Evolutionary conservation across 2,888 invertebrate species (phyloP), one percentile per base, ranked within the genome.

Genomic region (Athalia cordata): DNA sequence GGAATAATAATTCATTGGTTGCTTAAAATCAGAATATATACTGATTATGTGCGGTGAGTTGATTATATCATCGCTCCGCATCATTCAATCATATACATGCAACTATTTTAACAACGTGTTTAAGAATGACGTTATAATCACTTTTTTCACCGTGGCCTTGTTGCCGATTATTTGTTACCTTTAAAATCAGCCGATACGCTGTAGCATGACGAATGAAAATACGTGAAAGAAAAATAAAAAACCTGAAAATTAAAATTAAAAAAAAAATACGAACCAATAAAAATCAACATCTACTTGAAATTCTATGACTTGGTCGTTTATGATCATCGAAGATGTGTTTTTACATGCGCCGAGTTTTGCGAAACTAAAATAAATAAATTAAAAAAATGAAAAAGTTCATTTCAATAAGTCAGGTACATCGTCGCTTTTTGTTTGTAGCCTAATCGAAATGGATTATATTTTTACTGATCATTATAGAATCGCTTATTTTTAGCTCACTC

Each of bases 361-460:
- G 2, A 29, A 29, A 29, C 29, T 29, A 29, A 2, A 29, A 29
- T 29, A 29, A 29, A 29, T 29, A 29, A 29, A 0, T 29, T 55
- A 47, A 72, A 72, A 72, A 47, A 5, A 13, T 59, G 8, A 15
- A 45, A 59, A 52, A 49, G 57, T 59, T 72, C 29, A 29, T 29
- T 29, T 29, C 29, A 29, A 29, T 72, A 11, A 72, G 13, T 72
- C 59, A 47, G 59, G 59, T 72, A 59, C 29, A 29, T 29, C 29
- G 2, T 47, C 72, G 59, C 72, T 47, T 59, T 72, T 47, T 72
- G 29, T 57, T 75, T 50, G 64, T 43, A 64, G 64, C 75, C 62
- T 75, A 62, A 75, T 62, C 62, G 62, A 62, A 75, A 75, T 75
- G 75, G 75, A 75, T 75, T 62, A 62, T 50, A 75, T 62, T 62